A percentile compares a stretch with the other conserved stretches of the same genome.
Conservation (phyloP, 2,888 invertebrate species). For the Drosophila limbata region DNA sequence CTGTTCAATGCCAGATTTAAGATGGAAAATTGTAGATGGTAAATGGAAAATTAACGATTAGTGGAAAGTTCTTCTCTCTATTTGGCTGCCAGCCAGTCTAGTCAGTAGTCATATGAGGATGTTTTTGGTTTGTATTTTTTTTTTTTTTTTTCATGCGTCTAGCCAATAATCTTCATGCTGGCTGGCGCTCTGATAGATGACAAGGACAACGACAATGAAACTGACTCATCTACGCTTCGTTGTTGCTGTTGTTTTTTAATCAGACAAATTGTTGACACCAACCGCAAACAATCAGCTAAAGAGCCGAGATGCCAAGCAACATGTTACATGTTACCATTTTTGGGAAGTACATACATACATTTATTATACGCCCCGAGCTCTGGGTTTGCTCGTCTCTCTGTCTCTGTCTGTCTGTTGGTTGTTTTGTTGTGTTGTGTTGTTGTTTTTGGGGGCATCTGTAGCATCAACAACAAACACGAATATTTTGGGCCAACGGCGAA, state of each 20-base stretch:
- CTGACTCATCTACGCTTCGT: slow-evolving; percentile 64
- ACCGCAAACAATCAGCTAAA: slow-evolving; percentile 72
- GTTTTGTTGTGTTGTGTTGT: neutral
- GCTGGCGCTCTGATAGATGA: slow-evolving; percentile 64
- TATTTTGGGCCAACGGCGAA: slow-evolving; percentile 17
- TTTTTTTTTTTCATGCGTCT: slow-evolving; percentile 29
- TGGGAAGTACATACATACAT: slow-evolving; percentile 31
- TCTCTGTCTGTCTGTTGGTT: slow-evolving; percentile 2
- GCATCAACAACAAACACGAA: slow-evolving; percentile 5
- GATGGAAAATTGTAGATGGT: neutral
- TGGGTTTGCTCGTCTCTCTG: neutral
- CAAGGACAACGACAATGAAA: slow-evolving; percentile 61
- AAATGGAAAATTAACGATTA: slow-evolving; percentile 1
- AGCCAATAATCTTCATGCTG: slow-evolving; percentile 66
- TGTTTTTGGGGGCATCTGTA: slow-evolving; percentile 13
- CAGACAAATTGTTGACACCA: slow-evolving; percentile 77
- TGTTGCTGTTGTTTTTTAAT: slow-evolving; percentile 74
- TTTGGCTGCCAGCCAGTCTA: slow-evolving; percentile 77
- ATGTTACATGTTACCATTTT: slow-evolving; percentile 42
- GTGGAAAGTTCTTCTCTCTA: slow-evolving; percentile 2
- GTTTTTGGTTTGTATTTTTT: slow-evolving; percentile 2
- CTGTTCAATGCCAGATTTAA: slow-evolving; percentile 12
- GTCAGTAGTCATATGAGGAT: slow-evolving; percentile 22
- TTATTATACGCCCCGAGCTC: slow-evolving; percentile 44
- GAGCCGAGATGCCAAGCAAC: slow-evolving; percentile 51